Evolutionary conservation across 1,140 invertebrate species (phyloP).

Genomic region (Oreohelix idahoensis): DNA sequence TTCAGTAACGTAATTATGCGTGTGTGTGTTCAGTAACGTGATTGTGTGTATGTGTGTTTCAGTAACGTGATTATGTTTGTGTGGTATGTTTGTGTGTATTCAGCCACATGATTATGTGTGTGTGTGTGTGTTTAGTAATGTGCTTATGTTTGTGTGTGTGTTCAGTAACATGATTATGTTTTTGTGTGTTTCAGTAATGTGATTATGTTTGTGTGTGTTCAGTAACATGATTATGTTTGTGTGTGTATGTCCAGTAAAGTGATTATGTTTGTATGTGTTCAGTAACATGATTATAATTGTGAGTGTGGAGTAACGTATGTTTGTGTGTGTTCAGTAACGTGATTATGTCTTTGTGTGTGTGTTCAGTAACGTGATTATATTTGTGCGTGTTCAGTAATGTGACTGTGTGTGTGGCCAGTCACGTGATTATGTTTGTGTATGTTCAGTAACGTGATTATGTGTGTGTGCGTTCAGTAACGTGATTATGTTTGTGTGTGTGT

Average conservation of each 20-base stretch:
- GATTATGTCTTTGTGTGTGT: not conserved
- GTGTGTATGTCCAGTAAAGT: not conserved
- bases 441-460: not conserved
- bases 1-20: too few relatives aligned
- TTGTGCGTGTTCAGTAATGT: too few relatives aligned
- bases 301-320: not conserved
- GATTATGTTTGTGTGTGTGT: too few relatives aligned
- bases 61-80: not conserved
- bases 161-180: not conserved
- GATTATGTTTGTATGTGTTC: not conserved
- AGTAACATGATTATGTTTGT: not conserved
- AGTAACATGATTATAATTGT: not conserved
- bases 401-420: not conserved
- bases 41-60: not conserved
- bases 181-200: not conserved
- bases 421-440: not conserved
- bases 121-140: too few relatives aligned
- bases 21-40: not conserved
- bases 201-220: not conserved
- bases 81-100: not conserved
- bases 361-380: not conserved
- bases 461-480: not conserved
- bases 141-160: too few relatives aligned
- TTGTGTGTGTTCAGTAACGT: not conserved
- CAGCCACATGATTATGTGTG: too few relatives aligned